Evolutionary conservation across 2,797 vertebrate species (phyloP), one percentile per base, ranked within the genome.

Genomic region (Phoebastria nigripes): DNA sequence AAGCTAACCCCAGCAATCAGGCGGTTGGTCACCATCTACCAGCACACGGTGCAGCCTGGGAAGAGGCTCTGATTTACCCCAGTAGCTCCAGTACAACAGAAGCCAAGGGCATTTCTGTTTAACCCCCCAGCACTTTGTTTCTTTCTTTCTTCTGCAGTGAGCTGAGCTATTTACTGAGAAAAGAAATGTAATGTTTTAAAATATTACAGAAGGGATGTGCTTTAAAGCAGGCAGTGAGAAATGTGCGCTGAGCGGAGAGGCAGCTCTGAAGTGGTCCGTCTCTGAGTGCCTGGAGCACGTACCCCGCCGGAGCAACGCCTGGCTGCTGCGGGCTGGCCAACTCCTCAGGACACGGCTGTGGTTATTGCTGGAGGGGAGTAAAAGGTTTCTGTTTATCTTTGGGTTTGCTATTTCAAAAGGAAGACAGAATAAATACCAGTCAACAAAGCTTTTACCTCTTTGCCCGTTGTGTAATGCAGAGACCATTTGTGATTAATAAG

Each of bases 371-470:
- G 56, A 39, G 69, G 31, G 51, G 20, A 15, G 24, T 31, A 35
- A 77, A 70, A 80, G 79, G 58, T 49, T 91, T 87, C 82, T 93
- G 37, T 80, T 93, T 85, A 20, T 69, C 82, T 88, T 76, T 11
- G 71, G 41, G 33, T 31, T 91, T 82, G 51, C 14, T 62, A 1
- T 82, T 92, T 80, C 31, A 7, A 71, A 80, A 85, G 44, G 83
- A 91, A 72, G 82, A 28, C 55, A 82, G 66, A 82, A 73, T 42
- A 85, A 95, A 73, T 80, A 49, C 14, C 55, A 29, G 55, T 26
- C 84, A 87, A 72, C 67, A 87, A 77, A 85, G 93, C 84, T 94
- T 77, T 94, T 85, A 87, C 87, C 67, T 93, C 62, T 78, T 65
- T 56, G 49, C 73, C 47, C 1, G 2, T 35, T 89, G 82, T 52